Evolutionary conservation across 2,797 vertebrate species (phyloP).

Genomic region (Carapus acus): DNA sequence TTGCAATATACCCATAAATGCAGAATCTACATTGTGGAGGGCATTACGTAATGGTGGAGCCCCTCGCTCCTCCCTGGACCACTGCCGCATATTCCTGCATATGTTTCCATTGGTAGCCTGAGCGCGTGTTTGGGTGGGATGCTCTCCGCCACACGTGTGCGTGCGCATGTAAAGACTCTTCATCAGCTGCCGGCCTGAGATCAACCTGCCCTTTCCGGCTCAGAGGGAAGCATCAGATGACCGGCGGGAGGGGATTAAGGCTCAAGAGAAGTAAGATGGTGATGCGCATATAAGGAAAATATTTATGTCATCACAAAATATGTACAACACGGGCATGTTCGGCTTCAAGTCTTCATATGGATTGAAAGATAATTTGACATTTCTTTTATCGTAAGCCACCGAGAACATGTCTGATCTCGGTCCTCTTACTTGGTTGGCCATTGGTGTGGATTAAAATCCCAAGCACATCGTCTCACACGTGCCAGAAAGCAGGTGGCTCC

Average conservation of each 20-base stretch:
- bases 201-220: slow-evolving; percentile 3
- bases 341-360: too few relatives aligned
- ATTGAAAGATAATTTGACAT: too few relatives aligned
- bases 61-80: slow-evolving; percentile 2
- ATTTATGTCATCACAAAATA: too few relatives aligned
- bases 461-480: slow-evolving; percentile 18
- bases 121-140: slow-evolving; percentile 19
- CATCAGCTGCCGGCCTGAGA: slow-evolving; percentile 10
- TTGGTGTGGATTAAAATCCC: not conserved
- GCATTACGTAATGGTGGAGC: slow-evolving; percentile 38
- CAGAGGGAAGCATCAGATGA: too few relatives aligned
- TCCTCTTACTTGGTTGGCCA: too few relatives aligned
- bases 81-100: slow-evolving; percentile 28
- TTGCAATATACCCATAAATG: slow-evolving; percentile 9
- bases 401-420: too few relatives aligned
- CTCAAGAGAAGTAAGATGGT: too few relatives aligned
- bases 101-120: slow-evolving; percentile 30
- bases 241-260: too few relatives aligned
- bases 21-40: not conserved
- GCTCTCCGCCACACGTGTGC: slow-evolving; percentile 17
- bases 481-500: slow-evolving; percentile 11
- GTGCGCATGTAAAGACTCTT: slow-evolving; percentile 9
- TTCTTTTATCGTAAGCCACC: too few relatives aligned
- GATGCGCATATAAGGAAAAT: too few relatives aligned
- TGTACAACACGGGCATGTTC: too few relatives aligned